A percentile compares a stretch with the other conserved stretches of the same genome.
Conservation (phyloP, 2,797 vertebrate genomes). For the Alfaro cultratus region DNA sequence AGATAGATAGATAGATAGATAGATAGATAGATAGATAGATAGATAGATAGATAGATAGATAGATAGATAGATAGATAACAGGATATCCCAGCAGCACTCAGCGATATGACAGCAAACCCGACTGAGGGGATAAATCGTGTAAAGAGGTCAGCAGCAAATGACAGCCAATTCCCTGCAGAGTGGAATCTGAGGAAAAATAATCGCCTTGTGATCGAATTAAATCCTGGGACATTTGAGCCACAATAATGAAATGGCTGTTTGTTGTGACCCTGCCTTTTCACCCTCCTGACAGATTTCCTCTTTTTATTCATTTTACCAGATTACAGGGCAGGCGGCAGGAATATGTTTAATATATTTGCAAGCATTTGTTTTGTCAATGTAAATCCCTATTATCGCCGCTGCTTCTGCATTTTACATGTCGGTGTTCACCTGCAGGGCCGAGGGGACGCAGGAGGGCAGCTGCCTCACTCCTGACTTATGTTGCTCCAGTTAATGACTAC, state of each 20-base stretch:
- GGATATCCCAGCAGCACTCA: constrained; percentile 73
- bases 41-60: neutral
- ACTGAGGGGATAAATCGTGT: constrained; percentile 64
- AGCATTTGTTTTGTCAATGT: constrained; percentile 68
- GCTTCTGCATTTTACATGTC: constrained; percentile 66
- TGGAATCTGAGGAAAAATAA: constrained; percentile 74
- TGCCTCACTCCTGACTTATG: neutral
- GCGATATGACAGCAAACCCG: constrained; percentile 75
- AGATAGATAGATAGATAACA: constrained; percentile 47
- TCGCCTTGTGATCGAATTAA: constrained; percentile 79
- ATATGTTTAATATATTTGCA: constrained; percentile 71
- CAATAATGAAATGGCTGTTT: constrained; percentile 82
- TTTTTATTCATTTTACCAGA: constrained; percentile 66
- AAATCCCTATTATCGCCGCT: constrained; percentile 74
- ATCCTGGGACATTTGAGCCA: constrained; percentile 72
- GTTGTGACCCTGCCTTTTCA: constrained; percentile 72
- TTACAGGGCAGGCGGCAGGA: constrained; percentile 68
- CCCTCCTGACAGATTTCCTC: constrained; percentile 35
- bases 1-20: neutral
- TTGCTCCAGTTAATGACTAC: neutral
- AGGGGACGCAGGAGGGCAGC: constrained; percentile 15
- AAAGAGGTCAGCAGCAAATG: constrained; percentile 73
- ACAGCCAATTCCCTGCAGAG: constrained; percentile 72
- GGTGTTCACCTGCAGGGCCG: constrained; percentile 51
- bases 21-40: constrained; percentile 3